A percentile compares a stretch with the other conserved stretches of the same genome.
Evolutionary conservation across 2,113 vertebrate species (phyloP).

Genomic region (Anseranas semipalmata): DNA sequence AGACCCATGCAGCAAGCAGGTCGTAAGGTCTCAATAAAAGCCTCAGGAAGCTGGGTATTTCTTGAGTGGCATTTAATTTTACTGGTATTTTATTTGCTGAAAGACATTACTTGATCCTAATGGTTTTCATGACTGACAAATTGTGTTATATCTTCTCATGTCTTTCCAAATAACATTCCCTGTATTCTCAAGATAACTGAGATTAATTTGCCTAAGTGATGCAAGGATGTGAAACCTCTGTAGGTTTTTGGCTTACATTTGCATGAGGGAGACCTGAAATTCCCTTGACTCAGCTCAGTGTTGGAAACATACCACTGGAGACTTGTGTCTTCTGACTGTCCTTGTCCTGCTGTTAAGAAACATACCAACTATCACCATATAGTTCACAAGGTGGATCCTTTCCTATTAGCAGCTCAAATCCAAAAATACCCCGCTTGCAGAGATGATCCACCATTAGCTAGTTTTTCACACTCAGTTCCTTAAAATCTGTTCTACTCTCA

Average conservation of each 20-base stretch:
- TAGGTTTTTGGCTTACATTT: not conserved
- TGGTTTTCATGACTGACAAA: not conserved
- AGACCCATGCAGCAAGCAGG: not conserved
- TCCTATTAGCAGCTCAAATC: not conserved
- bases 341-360: not conserved
- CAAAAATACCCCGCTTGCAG: not conserved
- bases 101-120: not conserved
- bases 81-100: not conserved
- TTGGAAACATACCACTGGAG: not conserved
- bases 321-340: not conserved
- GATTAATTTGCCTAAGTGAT: not conserved
- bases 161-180: not conserved
- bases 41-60: not conserved
- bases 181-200: not conserved
- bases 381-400: not conserved
- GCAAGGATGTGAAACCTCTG: conserved; percentile 41
- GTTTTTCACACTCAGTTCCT: not conserved
- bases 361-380: accelerated
- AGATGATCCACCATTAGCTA: not conserved
- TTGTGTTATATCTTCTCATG: not conserved
- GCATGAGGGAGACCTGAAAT: not conserved
- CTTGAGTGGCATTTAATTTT: not conserved
- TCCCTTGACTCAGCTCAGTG: not conserved
- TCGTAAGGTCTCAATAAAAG: not conserved
- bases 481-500: not conserved